phyloP scores from a whole-genome alignment of 2,888 invertebrate genomes.

The Saturnia pavonia region DNA sequence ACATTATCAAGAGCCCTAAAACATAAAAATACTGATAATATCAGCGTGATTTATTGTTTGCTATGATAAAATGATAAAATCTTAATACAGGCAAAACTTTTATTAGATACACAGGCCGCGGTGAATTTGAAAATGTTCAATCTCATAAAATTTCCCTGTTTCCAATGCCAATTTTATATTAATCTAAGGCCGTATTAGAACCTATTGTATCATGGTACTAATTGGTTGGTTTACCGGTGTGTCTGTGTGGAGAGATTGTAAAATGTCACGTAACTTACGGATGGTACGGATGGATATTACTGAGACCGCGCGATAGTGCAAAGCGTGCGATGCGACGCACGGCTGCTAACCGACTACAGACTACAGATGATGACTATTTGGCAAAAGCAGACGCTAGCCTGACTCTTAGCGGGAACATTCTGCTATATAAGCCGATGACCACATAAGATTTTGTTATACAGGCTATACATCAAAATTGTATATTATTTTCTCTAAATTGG shows the following conservation, averaged over 20 bases:
- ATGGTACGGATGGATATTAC: slow-evolving; percentile 18
- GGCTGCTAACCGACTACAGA: slow-evolving; percentile 20
- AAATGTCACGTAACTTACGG: slow-evolving; percentile 23
- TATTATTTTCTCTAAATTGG: neutral
- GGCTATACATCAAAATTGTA: neutral
- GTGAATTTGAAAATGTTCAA: slow-evolving; percentile 41
- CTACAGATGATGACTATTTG: slow-evolving; percentile 1
- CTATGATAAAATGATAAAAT: slow-evolving; percentile 8
- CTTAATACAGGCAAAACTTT: slow-evolving; percentile 1
- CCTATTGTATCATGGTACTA: slow-evolving; percentile 18
- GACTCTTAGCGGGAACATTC: neutral
- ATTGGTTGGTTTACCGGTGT: slow-evolving; percentile 17
- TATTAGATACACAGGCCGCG: slow-evolving; percentile 32
- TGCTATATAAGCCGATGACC: slow-evolving; percentile 22
- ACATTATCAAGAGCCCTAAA: neutral
- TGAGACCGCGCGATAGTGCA: slow-evolving; percentile 15
- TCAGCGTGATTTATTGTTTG: neutral
- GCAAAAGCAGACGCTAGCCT: neutral
- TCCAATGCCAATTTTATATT: slow-evolving; percentile 19
- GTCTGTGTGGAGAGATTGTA: slow-evolving; percentile 21
- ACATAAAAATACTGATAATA: neutral
- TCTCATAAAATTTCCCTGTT: neutral
- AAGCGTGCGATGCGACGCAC: slow-evolving; percentile 21
- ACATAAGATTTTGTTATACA: slow-evolving; percentile 13
- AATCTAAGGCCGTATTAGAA: slow-evolving; percentile 16